Conservation (phyloP, 2,888 invertebrate species). For the Toxonevra muliebris region DNA sequence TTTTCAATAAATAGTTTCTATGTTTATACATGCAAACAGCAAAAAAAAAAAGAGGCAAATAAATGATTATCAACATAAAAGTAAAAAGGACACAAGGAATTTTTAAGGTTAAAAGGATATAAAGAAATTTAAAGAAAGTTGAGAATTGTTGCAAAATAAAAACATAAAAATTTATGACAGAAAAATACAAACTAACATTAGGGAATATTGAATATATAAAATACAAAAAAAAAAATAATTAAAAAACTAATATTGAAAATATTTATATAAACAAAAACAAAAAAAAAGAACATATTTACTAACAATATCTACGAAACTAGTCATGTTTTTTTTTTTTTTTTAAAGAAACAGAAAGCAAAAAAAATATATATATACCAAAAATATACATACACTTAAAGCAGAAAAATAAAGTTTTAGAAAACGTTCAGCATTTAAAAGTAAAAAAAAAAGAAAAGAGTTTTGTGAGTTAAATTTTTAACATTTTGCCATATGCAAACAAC, state of each 20-base stretch:
- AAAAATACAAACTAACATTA: slow-evolving; percentile 18
- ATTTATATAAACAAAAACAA: neutral
- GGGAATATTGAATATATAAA: slow-evolving; percentile 26
- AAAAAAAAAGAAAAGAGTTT: too few relatives aligned
- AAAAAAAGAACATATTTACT: slow-evolving; percentile 5
- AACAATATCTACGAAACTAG: neutral
- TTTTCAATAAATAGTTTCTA: too few relatives aligned
- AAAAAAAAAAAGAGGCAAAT: too few relatives aligned
- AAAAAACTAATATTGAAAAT: neutral
- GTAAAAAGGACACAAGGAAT: too few relatives aligned
- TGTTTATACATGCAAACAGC: too few relatives aligned
- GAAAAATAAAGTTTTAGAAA: slow-evolving; percentile 6
- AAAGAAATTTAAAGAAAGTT: slow-evolving; percentile 11
- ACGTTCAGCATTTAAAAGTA: neutral
- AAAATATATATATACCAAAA: neutral
- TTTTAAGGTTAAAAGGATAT: too few relatives aligned
- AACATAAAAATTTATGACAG: slow-evolving; percentile 16
- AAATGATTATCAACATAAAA: too few relatives aligned
- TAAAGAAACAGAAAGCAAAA: neutral
- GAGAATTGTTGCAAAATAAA: slow-evolving; percentile 9
- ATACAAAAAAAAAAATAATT: slow-evolving; percentile 4
- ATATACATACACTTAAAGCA: slow-evolving; percentile 8
- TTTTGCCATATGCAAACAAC: neutral
- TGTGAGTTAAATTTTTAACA: neutral
- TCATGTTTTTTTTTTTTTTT: neutral